Conservation (phyloP, 1,140 invertebrate genomes). For the Psilanteris sp. region DNA sequence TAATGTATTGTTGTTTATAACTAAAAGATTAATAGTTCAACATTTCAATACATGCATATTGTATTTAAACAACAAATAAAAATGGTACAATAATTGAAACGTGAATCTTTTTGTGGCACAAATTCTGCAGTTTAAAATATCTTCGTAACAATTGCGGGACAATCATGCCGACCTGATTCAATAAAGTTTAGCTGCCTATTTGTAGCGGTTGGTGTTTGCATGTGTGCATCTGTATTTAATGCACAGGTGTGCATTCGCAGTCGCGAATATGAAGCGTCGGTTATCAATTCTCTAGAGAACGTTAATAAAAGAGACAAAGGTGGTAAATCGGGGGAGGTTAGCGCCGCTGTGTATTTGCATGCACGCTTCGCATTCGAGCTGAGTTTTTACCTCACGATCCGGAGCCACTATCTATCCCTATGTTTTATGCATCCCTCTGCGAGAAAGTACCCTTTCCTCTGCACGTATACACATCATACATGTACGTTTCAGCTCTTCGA, state of each 20-base stretch:
- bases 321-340: constrained; percentile 60
- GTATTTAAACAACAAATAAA: constrained; percentile 6
- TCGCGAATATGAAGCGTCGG: constrained; percentile 58
- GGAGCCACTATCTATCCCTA: constrained; percentile 59
- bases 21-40: no score
- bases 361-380: constrained; percentile 52
- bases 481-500: constrained; percentile 54
- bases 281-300: constrained; percentile 65
- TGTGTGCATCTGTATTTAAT: constrained; percentile 38
- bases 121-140: constrained; percentile 22
- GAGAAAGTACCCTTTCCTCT: constrained; percentile 43
- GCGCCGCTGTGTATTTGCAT: constrained; percentile 48
- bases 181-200: constrained; percentile 58
- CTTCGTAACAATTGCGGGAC: constrained; percentile 44
- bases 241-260: constrained; percentile 49
- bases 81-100: constrained; percentile 14
- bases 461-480: constrained; percentile 45
- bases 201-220: constrained; percentile 17
- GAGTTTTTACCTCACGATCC: constrained; percentile 58
- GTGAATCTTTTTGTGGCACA: constrained; percentile 18
- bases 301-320: constrained; percentile 65
- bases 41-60: no score
- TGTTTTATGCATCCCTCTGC: constrained; percentile 64
- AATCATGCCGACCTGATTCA: constrained; percentile 56
- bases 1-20: no score